A percentile compares a stretch with the other conserved stretches of the same genome.
Conservation (phyloP, 2,113 vertebrate genomes). For the Mormoops blainvillei region DNA sequence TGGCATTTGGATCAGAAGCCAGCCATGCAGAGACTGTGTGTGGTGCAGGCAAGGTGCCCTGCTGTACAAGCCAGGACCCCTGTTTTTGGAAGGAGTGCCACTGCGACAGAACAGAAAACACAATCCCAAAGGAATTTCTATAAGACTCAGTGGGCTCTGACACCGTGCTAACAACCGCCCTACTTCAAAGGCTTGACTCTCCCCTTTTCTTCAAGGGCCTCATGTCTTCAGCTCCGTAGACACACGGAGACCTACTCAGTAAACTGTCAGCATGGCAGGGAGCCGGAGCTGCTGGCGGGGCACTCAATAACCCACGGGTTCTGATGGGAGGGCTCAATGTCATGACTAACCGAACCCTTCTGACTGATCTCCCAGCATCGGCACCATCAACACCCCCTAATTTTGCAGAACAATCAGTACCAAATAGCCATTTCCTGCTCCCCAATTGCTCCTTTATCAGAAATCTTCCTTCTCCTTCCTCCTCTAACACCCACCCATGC, state of each 20-base stretch:
- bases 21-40: neutral
- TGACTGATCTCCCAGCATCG: neutral
- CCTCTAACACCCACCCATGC: neutral
- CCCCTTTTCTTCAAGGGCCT: neutral
- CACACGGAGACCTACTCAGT: neutral
- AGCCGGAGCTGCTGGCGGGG: neutral
- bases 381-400: neutral
- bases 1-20: neutral
- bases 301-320: neutral
- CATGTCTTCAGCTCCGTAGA: neutral
- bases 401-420: neutral
- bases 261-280: neutral
- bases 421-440: neutral
- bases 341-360: neutral
- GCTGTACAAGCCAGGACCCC: neutral
- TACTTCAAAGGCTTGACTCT: neutral
- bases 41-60: neutral
- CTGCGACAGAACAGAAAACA: neutral
- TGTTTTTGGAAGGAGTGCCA: neutral
- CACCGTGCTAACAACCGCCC: neutral
- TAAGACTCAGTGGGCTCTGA: neutral
- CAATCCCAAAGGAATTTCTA: neutral
- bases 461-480: neutral
- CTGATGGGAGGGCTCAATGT: neutral
- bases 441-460: neutral